A percentile compares a stretch with the other conserved stretches of the same genome.
Conservation (phyloP, 53 echinoderm and acorn worm genomes). For the Zoroaster sp. region DNA sequence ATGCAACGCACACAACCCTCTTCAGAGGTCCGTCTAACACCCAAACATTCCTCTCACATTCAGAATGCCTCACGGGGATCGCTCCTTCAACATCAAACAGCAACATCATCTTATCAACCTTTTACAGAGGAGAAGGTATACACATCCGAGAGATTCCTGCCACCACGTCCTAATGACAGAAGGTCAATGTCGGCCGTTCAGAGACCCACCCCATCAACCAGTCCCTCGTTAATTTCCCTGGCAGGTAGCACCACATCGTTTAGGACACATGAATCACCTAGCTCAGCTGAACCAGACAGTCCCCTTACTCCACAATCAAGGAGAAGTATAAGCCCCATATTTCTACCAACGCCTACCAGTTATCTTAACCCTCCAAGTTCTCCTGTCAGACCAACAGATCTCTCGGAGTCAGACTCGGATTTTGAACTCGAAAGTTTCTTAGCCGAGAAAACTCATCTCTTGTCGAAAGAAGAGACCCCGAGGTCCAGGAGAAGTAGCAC, state of each 20-base stretch:
- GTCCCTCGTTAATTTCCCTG: not conserved
- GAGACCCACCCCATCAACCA: not conserved
- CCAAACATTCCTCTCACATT: not conserved
- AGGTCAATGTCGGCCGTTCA: not conserved
- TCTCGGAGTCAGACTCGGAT: slow-evolving; percentile 12
- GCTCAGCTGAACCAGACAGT: not conserved
- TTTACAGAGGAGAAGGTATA: not conserved
- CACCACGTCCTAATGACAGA: not conserved
- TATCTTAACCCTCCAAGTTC: not conserved
- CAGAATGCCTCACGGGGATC: not conserved
- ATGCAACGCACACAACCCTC: not conserved
- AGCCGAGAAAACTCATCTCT: not conserved
- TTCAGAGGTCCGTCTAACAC: not conserved
- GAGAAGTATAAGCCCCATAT: not conserved
- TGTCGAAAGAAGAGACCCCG: not conserved
- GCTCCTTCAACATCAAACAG: not conserved
- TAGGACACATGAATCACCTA: not conserved
- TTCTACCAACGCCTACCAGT: not conserved
- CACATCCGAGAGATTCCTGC: not conserved
- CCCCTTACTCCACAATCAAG: not conserved
- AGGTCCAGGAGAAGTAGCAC: not conserved
- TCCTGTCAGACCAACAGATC: not conserved
- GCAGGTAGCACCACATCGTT: not conserved
- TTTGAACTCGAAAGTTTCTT: not conserved
- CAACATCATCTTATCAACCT: not conserved